Evolutionary conservation across 2,888 invertebrate species (phyloP), one percentile per base, ranked within the genome.

Genomic region (Standfussiana lucernea): DNA sequence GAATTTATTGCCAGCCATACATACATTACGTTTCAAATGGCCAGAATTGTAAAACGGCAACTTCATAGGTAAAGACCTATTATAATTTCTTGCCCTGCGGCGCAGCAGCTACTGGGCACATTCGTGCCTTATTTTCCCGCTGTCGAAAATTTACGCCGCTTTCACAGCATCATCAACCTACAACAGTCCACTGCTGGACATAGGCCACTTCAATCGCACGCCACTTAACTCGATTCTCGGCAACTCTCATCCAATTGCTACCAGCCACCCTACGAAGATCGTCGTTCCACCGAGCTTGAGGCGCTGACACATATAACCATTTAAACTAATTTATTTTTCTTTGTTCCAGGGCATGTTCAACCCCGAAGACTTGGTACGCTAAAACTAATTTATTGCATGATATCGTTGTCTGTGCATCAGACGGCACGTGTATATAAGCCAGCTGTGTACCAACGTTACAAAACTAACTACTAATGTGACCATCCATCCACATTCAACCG

Each of bases 321-420:
- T 18, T 0, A 61, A 59, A 15, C 40, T 77, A 77, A 72, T 66
- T 21, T 6, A 37, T 37, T 18, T 81, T 83, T 72, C 2, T 74
- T 91, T 89, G 91, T 97, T 97, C 50, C 96, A 98, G 98, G 98
- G 98, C 90, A 98, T 98, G 98, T 99, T 98, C 97, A 98, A 98
- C 94, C 98, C 98, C 42, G 98, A 99, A 75, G 98, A 99, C 95
- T 97, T 98, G 95, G 97, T 98, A 95, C 96, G 95, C 95, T 94
- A 95, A 95, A 91, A 87, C 83, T 89, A 90, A 88, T 90, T 90
- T 93, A 91, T 91, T 95, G 96, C 96, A 96, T 96, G 96, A 91
- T 92, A 86, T 91, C 89, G 88, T 91, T 93, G 90, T 92, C 90
- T 91, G 91, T 89, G 86, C 90, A 89, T 88, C 90, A 89, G 86